A percentile compares a stretch with the other conserved stretches of the same genome.
Evolutionary conservation across 1,140 invertebrate genomes (phyloP).

Genomic region (Schlechtendalia chinensis): DNA sequence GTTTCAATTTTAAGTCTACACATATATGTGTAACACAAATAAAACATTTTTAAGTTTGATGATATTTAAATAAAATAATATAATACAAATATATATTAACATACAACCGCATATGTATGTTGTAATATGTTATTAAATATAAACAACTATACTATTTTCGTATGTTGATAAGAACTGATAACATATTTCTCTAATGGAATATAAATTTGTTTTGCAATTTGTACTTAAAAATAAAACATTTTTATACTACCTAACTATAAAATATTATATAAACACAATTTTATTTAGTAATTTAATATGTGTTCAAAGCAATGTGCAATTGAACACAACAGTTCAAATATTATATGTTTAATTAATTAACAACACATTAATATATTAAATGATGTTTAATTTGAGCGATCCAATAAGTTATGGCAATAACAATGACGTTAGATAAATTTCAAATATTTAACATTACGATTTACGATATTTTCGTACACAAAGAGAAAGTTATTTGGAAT

Average conservation of each 20-base stretch:
- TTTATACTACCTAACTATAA: background rate
- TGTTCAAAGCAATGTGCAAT: background rate
- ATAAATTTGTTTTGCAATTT: background rate
- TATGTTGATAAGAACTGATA: background rate
- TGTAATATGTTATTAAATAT: no score
- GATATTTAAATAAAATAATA: no score
- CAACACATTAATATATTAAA: background rate
- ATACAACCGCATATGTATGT: no score
- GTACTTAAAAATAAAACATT: background rate
- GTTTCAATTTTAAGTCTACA: no score
- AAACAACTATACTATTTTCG: background rate
- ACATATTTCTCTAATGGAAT: background rate
- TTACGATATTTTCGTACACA: background rate
- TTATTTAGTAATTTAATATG: background rate
- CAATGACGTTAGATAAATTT: background rate
- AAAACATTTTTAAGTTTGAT: no score
- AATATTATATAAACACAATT: background rate
- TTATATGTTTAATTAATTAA: background rate
- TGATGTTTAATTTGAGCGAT: conserved; percentile 28
- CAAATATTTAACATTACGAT: background rate
- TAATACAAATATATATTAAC: no score
- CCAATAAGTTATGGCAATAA: background rate
- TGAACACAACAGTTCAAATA: background rate
- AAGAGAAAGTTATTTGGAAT: background rate
- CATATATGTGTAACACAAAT: no score